phyloP scores from a whole-genome alignment of 2,888 invertebrate genomes.

The Chymomyza fuscimana region DNA sequence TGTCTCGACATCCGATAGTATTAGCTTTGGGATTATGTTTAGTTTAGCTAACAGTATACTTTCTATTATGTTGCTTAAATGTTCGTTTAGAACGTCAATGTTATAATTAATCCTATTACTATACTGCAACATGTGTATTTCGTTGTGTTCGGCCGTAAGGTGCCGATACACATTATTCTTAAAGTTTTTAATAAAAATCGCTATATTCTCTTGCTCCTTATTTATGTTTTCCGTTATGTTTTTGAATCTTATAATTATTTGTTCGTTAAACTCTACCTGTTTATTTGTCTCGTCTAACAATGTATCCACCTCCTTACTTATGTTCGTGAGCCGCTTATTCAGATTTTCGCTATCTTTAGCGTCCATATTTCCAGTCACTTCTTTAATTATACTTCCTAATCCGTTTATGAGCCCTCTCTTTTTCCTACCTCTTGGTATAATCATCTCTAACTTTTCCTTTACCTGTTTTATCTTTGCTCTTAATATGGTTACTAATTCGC shows the following conservation, averaged over 20 bases:
- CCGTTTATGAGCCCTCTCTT: slow-evolving; percentile 34
- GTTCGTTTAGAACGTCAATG: slow-evolving; percentile 8
- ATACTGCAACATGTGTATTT: slow-evolving; percentile 15
- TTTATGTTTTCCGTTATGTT: slow-evolving; percentile 41
- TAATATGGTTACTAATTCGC: too few relatives aligned
- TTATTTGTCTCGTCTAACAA: slow-evolving; percentile 10
- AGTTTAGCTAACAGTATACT: slow-evolving; percentile 35
- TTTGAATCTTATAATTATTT: not conserved
- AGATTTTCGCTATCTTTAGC: slow-evolving; percentile 20
- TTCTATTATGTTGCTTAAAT: slow-evolving; percentile 33
- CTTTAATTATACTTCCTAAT: slow-evolving; percentile 28
- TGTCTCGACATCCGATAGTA: slow-evolving; percentile 34
- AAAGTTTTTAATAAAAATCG: slow-evolving; percentile 19
- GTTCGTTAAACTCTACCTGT: slow-evolving; percentile 25
- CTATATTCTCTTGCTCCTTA: slow-evolving; percentile 29
- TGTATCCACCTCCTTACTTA: slow-evolving; percentile 1
- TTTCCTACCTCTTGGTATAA: slow-evolving; percentile 10
- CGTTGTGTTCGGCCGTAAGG: too few relatives aligned
- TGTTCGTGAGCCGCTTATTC: slow-evolving; percentile 20
- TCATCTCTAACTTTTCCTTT: too few relatives aligned
- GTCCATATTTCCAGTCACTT: slow-evolving; percentile 43
- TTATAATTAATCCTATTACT: slow-evolving; percentile 29
- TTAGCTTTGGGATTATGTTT: slow-evolving; percentile 37
- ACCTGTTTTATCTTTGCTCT: too few relatives aligned
- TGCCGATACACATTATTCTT: too few relatives aligned